Percentiles rank a stretch among this genome's conserved stretches.
These are phyloP conservation scores for Trachythela sp. DNA, from an alignment of 64 coral and sea anemone species.

Conservation along the genomic window DNA sequence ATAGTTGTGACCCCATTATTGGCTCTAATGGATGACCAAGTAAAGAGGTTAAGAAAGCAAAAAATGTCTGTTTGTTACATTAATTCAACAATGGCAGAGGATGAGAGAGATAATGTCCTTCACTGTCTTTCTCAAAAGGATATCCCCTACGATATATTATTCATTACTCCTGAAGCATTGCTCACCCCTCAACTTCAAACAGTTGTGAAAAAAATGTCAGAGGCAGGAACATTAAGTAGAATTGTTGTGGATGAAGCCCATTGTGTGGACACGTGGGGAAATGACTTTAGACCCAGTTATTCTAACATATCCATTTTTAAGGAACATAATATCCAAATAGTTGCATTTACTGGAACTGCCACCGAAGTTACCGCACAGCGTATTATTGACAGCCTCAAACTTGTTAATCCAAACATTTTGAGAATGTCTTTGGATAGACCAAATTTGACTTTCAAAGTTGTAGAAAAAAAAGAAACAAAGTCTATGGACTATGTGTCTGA, in stretches of 20 bases:
- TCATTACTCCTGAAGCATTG: constrained; percentile 21
- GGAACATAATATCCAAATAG: neutral
- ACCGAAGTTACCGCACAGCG: neutral
- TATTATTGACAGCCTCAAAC: neutral
- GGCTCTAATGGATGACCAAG: constrained; percentile 34
- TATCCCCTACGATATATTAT: neutral
- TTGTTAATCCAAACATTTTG: neutral
- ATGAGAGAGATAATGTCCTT: neutral
- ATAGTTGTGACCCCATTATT: constrained; percentile 18
- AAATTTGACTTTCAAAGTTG: neutral
- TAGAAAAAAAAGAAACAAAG: constrained; percentile 16
- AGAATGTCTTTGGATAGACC: neutral
- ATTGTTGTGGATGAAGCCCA: constrained; percentile 16
- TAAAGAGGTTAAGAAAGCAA: neutral
- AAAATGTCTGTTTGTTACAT: constrained; percentile 21
- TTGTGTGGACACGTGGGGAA: constrained; percentile 17
- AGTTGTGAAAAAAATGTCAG: neutral
- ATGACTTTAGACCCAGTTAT: constrained; percentile 21
- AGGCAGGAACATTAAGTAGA: neutral
- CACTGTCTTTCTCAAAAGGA: constrained; percentile 12
- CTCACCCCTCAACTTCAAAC: neutral
- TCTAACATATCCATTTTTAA: neutral
- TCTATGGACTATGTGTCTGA: neutral
- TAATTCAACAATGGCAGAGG: constrained; percentile 18
- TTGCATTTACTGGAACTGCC: neutral